These are phyloP conservation scores for Megastigmus dorsalis DNA, from an alignment of 2,888 invertebrate genomes.

Conservation along the genomic window DNA sequence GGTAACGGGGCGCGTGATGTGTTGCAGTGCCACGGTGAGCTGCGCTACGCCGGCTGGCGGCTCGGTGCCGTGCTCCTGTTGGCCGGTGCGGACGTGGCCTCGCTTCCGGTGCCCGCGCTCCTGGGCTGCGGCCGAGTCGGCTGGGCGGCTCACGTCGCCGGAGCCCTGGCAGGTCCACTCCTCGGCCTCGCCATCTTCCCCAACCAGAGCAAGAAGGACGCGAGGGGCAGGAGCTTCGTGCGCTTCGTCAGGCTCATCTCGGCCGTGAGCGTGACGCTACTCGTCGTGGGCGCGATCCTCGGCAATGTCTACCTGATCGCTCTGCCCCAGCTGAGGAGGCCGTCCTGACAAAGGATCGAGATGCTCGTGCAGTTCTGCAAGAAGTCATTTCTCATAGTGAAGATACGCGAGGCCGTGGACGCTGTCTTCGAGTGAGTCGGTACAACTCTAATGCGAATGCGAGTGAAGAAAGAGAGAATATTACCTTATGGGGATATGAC, in stretches of 20 bases:
- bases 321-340: constrained; percentile 68
- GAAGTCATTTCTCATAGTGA: constrained; percentile 70
- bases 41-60: constrained; percentile 72
- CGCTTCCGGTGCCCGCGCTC: constrained; percentile 69
- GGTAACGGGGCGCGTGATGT: too few relatives aligned
- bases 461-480: too few relatives aligned
- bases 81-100: constrained; percentile 80
- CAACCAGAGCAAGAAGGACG: constrained; percentile 71
- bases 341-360: constrained; percentile 72
- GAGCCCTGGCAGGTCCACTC: constrained; percentile 81
- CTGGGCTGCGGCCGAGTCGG: constrained; percentile 76
- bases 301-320: constrained; percentile 72
- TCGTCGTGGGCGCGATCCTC: constrained; percentile 69
- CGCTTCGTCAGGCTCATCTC: constrained; percentile 70
- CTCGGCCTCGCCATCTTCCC: constrained; percentile 79
- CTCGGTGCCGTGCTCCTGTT: constrained; percentile 78
- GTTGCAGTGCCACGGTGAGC: constrained; percentile 72
- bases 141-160: constrained; percentile 83
- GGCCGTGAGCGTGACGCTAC: constrained; percentile 68
- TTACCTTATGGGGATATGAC: too few relatives aligned
- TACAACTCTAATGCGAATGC: too few relatives aligned
- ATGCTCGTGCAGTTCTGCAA: constrained; percentile 71
- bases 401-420: constrained; percentile 69
- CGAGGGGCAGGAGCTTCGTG: constrained; percentile 69
- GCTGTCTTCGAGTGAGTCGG: constrained; percentile 70